These are phyloP conservation scores for Hephaestus fuliginosus DNA, from an alignment of 2,797 vertebrate species.

Conservation along the genomic window DNA sequence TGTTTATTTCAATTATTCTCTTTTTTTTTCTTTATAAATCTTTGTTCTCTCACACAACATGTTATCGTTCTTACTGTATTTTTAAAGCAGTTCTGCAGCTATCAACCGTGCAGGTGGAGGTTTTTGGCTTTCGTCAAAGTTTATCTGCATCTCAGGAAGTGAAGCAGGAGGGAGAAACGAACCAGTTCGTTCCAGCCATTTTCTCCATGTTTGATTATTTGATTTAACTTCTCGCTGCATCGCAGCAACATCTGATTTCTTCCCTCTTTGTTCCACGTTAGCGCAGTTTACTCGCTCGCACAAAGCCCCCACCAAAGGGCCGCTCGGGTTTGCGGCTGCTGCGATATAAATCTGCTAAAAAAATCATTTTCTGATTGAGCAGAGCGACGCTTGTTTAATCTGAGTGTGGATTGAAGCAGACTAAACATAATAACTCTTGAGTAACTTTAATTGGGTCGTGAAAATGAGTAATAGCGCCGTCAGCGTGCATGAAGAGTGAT, in stretches of 20 bases:
- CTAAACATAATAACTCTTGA: slow-evolving; percentile 54
- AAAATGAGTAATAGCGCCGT: slow-evolving; percentile 41
- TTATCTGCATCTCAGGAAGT: slow-evolving; percentile 58
- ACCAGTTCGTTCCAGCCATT: slow-evolving; percentile 38
- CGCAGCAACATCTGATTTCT: slow-evolving; percentile 28
- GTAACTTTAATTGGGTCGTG: slow-evolving; percentile 34
- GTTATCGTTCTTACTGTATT: not conserved
- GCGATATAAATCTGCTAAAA: slow-evolving; percentile 37
- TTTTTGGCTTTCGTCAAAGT: slow-evolving; percentile 31
- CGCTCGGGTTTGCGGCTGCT: not conserved
- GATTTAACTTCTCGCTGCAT: slow-evolving; percentile 48
- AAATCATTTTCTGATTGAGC: slow-evolving; percentile 50
- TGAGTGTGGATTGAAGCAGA: slow-evolving; percentile 49
- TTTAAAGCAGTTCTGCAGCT: not conserved
- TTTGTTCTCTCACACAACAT: not conserved
- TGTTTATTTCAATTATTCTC: slow-evolving; percentile 37
- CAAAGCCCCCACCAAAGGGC: slow-evolving; percentile 13
- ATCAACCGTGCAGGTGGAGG: slow-evolving; percentile 39
- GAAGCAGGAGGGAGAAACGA: slow-evolving; percentile 36
- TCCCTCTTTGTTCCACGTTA: slow-evolving; percentile 19
- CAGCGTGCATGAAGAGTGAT: slow-evolving; percentile 32
- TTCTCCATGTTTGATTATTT: slow-evolving; percentile 57
- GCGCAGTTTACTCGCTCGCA: slow-evolving; percentile 13
- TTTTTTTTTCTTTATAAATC: not conserved
- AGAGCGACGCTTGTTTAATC: slow-evolving; percentile 44